A percentile compares a stretch with the other conserved stretches of the same genome.
phyloP scores from a whole-genome alignment of 2,113 vertebrate genomes.

The Campylomormyrus numenius region DNA sequence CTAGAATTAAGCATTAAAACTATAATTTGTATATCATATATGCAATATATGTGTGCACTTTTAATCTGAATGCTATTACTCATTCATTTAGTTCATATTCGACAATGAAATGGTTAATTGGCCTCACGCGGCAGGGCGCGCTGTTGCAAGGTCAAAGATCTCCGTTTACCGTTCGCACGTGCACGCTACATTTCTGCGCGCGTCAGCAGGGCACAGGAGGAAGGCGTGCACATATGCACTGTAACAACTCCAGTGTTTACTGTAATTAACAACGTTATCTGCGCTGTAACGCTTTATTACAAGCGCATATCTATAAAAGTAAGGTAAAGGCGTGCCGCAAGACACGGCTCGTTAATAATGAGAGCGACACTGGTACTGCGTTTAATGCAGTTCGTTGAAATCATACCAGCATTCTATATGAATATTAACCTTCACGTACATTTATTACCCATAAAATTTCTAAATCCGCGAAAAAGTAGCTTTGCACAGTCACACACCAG shows the following conservation, averaged over 20 bases:
- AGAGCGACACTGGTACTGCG: background rate
- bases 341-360: background rate
- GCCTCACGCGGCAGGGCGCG: conserved; percentile 34
- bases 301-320: background rate
- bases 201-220: conserved; percentile 32
- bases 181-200: conserved; percentile 41
- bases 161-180: conserved; percentile 53
- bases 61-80: background rate
- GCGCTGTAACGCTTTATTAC: conserved; percentile 6
- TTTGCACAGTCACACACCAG: background rate
- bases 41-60: background rate
- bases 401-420: background rate
- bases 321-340: background rate
- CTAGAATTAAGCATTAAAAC: background rate
- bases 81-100: conserved; percentile 21
- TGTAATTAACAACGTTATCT: conserved; percentile 3
- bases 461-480: background rate
- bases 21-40: background rate
- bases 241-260: conserved; percentile 2
- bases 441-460: background rate
- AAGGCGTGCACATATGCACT: conserved; percentile 6
- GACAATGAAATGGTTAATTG: conserved; percentile 46
- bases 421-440: background rate
- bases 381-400: background rate
- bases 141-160: conserved; percentile 66